Percentiles rank a stretch among this genome's conserved stretches.
These are phyloP conservation scores for Trimorus sp. DNA, from an alignment of 2,888 invertebrate species.

Conservation along the genomic window DNA sequence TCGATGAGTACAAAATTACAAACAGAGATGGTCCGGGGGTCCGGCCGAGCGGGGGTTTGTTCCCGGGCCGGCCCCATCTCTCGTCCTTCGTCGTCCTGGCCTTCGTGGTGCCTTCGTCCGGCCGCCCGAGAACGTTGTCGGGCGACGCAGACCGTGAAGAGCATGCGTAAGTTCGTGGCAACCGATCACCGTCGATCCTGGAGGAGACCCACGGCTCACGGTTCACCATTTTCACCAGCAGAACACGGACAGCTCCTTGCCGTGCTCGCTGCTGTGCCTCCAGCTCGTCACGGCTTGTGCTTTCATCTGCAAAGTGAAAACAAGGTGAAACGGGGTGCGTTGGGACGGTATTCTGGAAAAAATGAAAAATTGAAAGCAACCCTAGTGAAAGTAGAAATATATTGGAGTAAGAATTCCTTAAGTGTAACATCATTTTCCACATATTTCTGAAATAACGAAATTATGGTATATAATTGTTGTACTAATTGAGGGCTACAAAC, in stretches of 20 bases:
- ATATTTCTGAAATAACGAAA: too few relatives aligned
- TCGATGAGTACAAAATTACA: slow-evolving; percentile 68
- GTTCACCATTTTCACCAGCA: slow-evolving; percentile 87
- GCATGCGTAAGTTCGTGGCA: slow-evolving; percentile 63
- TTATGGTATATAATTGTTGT: too few relatives aligned
- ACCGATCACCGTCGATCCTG: slow-evolving; percentile 73
- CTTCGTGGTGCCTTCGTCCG: slow-evolving; percentile 20
- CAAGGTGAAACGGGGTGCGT: too few relatives aligned
- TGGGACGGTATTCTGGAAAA: too few relatives aligned
- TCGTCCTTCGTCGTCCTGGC: slow-evolving; percentile 19
- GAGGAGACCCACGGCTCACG: slow-evolving; percentile 72
- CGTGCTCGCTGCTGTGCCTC: slow-evolving; percentile 87
- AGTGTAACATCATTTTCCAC: too few relatives aligned
- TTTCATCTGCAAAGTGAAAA: slow-evolving; percentile 84
- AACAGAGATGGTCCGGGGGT: slow-evolving; percentile 58
- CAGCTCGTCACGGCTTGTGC: slow-evolving; percentile 89
- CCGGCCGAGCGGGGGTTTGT: slow-evolving; percentile 24
- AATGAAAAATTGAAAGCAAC: too few relatives aligned
- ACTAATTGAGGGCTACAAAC: too few relatives aligned
- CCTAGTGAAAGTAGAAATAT: too few relatives aligned
- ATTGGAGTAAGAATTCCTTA: too few relatives aligned
- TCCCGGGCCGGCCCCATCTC: slow-evolving; percentile 1
- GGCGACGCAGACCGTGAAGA: slow-evolving; percentile 43
- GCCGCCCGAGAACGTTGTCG: slow-evolving; percentile 40
- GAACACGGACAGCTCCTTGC: slow-evolving; percentile 90